Base-by-base conservation (phyloP, 2,888 invertebrate genomes). In the Andricus curvator region DNA sequence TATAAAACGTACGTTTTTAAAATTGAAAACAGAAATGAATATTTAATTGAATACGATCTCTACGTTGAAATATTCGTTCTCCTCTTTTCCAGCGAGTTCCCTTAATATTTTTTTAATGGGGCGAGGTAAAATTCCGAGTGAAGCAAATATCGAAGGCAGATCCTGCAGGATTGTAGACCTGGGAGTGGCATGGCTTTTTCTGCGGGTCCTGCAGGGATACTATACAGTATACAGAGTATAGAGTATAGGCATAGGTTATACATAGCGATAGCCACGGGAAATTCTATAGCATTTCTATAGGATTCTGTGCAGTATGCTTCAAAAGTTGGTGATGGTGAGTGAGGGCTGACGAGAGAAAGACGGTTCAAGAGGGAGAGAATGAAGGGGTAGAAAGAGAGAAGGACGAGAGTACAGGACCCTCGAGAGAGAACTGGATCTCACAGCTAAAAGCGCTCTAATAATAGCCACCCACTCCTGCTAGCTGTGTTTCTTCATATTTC, bases 381-480 rank as follows among this genome's bases (percentile, higher is more conserved):
- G 81, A 66, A 78, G 68, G 68, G 41, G 62, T 25, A 76, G 70
- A 77, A 77, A 56, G 22, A 79, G 79, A 60, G 62, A 78, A 77
- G 81, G 80, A 64, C 13, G 37, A 78, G 77, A 56, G 80, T n/a
- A 66, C 67, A 78, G 82, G 78, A 79, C 78, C 56, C 74, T 80
- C 78, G 76, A 78, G 77, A 66, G 79, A 78, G 78, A 82, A 77
- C 80, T 79, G 83, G 64, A 80, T 79, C 80, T 78, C 79, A 25
- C 70, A 66, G 68, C 82, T 82, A 82, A 83, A 83, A 82, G 82
- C 80, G 80, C 79, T 67, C 84, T 83, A 85, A 85, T 85, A 85
- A 85, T 82, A 85, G 81, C 81, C 82, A 78, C 82, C 83, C 79
- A 81, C 83, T 82, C 80, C 78, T 82, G 82, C 78, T 77, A 78